These are phyloP conservation scores for Ataeniobius toweri DNA, from an alignment of 2,797 vertebrate species.

Conservation along the genomic window DNA sequence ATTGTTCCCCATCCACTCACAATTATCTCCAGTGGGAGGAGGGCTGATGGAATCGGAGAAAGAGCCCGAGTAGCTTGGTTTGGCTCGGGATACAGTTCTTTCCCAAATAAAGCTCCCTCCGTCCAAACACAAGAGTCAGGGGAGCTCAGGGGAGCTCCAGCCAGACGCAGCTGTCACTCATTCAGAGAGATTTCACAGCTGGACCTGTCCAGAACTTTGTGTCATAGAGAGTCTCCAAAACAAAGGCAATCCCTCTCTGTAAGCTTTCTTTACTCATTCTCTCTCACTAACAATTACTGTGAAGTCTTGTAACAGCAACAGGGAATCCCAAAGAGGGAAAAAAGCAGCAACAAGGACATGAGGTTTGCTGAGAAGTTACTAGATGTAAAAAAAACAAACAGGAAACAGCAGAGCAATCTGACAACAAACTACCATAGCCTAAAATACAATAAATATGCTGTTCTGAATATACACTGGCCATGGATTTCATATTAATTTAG, in stretches of 20 bases:
- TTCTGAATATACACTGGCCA: background rate
- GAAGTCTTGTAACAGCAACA: slow-evolving; percentile 56
- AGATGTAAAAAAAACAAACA: slow-evolving; percentile 28
- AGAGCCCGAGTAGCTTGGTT: slow-evolving; percentile 42
- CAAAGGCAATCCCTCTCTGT: slow-evolving; percentile 77
- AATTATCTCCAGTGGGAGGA: slow-evolving; percentile 26
- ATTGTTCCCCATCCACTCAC: slow-evolving; percentile 51
- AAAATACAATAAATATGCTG: background rate
- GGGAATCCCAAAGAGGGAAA: slow-evolving; percentile 60
- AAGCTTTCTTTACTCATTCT: slow-evolving; percentile 46
- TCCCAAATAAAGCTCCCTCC: slow-evolving; percentile 67
- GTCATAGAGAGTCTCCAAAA: slow-evolving; percentile 91
- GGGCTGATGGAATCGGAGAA: slow-evolving; percentile 25
- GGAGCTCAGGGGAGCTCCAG: slow-evolving; percentile 74
- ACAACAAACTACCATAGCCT: slow-evolving; percentile 55
- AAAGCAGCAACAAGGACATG: slow-evolving; percentile 2
- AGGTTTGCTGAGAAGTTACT: slow-evolving; percentile 33
- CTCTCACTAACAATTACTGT: slow-evolving; percentile 59
- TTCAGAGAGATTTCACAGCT: slow-evolving; percentile 89
- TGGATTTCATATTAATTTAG: background rate
- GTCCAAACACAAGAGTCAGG: slow-evolving; percentile 47
- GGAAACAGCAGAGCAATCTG: slow-evolving; percentile 58
- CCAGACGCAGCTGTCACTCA: slow-evolving; percentile 84
- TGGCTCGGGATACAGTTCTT: slow-evolving; percentile 57
- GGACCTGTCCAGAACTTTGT: slow-evolving; percentile 87